Evolutionary conservation across 2,797 vertebrate species (phyloP).

Genomic region (Molothrus aeneus): DNA sequence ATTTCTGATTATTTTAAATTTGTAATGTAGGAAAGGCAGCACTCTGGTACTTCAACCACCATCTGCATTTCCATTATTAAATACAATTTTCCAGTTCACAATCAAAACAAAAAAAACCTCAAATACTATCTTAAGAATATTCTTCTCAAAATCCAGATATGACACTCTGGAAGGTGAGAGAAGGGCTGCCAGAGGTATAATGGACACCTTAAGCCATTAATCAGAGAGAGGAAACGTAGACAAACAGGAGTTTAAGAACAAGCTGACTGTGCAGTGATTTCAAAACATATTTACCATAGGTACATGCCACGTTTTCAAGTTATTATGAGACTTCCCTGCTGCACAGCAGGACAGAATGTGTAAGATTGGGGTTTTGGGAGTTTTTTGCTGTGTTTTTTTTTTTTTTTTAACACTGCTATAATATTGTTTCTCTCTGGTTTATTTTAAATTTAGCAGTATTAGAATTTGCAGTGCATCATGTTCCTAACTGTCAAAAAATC

Average conservation of each 20-base stretch:
- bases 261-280: not conserved
- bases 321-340: not conserved
- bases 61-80: not conserved
- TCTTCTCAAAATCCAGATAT: not conserved
- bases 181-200: not conserved
- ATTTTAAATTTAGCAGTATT: not conserved
- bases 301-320: not conserved
- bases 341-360: rapidly evolving
- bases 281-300: not conserved
- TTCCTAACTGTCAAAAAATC: not conserved
- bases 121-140: not conserved
- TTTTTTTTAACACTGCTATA: not conserved
- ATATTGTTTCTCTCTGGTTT: not conserved
- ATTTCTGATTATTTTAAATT: not conserved
- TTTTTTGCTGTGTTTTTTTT: not conserved
- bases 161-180: not conserved
- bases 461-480: rapidly evolving
- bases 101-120: not conserved
- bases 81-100: not conserved
- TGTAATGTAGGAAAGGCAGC: not conserved
- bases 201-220: not conserved
- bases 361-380: not conserved
- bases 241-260: not conserved
- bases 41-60: not conserved
- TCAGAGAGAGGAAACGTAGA: not conserved